Evolutionary conservation across 2,113 vertebrate genomes (phyloP).

Genomic region (Syngnathus floridae): DNA sequence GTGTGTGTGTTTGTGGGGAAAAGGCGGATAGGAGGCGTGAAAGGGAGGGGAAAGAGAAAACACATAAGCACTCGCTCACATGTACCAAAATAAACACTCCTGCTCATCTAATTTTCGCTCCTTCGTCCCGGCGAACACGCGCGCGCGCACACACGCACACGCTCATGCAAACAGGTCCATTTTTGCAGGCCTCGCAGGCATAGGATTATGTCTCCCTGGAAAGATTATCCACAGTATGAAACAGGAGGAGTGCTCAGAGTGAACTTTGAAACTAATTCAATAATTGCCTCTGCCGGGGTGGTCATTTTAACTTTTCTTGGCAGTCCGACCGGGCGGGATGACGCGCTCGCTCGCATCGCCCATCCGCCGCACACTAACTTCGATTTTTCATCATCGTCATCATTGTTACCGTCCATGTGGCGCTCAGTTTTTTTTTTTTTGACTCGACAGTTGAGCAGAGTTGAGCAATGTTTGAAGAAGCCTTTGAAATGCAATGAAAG

Average conservation of each 20-base stretch:
- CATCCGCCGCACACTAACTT: no score
- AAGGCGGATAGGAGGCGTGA: conserved; percentile 23
- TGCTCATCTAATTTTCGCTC: not conserved
- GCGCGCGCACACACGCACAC: conserved; percentile 20
- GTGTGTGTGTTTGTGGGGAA: not conserved
- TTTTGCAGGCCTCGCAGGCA: conserved; percentile 38
- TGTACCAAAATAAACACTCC: conserved; percentile 32
- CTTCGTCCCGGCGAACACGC: conserved; percentile 39
- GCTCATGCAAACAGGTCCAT: not conserved
- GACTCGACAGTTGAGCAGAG: no score
- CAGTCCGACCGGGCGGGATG: not conserved
- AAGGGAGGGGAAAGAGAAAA: conserved; percentile 38
- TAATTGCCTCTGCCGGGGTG: conserved; percentile 82
- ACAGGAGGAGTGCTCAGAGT: conserved; percentile 81
- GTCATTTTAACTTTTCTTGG: not conserved
- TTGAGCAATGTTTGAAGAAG: no score
- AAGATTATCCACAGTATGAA: conserved; percentile 85
- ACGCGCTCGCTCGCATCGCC: no score
- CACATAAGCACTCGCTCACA: conserved; percentile 32
- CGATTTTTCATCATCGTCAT: no score
- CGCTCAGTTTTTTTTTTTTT: no score
- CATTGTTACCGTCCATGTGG: no score
- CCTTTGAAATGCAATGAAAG: no score
- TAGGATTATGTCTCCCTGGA: conserved; percentile 52
- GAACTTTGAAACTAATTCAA: conserved; percentile 97